Evolutionary conservation across 2,797 vertebrate genomes (phyloP).

Genomic region (Macropus fuliginosus): DNA sequence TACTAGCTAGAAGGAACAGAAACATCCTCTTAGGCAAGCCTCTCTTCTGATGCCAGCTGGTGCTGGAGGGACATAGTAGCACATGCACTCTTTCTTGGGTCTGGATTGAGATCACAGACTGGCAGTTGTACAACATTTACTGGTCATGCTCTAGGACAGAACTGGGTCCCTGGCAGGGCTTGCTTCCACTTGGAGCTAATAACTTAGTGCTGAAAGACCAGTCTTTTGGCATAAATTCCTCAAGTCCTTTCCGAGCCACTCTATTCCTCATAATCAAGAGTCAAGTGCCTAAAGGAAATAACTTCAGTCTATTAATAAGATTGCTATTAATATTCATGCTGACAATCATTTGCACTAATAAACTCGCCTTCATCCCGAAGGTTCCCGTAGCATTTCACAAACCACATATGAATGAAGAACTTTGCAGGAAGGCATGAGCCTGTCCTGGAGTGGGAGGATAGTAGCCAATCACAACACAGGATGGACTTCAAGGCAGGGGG

Average conservation of each 20-base stretch:
- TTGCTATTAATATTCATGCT: conserved; percentile 63
- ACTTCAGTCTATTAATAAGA: conserved; percentile 61
- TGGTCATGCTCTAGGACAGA: neutral
- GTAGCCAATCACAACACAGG: no score
- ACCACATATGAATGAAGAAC: conserved; percentile 12
- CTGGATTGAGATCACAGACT: neutral
- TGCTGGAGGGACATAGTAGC: neutral
- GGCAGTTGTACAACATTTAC: neutral
- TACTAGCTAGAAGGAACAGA: neutral
- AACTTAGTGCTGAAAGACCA: conserved; percentile 18
- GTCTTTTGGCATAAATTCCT: conserved; percentile 37
- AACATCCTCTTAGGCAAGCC: neutral
- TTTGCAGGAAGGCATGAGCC: neutral
- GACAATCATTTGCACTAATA: conserved; percentile 69
- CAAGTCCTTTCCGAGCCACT: neutral
- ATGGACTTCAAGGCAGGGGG: neutral
- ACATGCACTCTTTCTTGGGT: neutral
- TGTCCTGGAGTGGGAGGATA: neutral
- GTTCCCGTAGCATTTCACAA: conserved; percentile 31
- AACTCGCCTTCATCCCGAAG: conserved; percentile 61
- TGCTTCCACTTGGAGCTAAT: neutral
- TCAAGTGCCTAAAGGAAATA: conserved; percentile 64
- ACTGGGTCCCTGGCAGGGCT: neutral
- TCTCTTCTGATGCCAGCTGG: neutral
- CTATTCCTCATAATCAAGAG: conserved; percentile 67